Conservation (phyloP, 2,113 vertebrate genomes). For the Pygoscelis antarcticus region DNA sequence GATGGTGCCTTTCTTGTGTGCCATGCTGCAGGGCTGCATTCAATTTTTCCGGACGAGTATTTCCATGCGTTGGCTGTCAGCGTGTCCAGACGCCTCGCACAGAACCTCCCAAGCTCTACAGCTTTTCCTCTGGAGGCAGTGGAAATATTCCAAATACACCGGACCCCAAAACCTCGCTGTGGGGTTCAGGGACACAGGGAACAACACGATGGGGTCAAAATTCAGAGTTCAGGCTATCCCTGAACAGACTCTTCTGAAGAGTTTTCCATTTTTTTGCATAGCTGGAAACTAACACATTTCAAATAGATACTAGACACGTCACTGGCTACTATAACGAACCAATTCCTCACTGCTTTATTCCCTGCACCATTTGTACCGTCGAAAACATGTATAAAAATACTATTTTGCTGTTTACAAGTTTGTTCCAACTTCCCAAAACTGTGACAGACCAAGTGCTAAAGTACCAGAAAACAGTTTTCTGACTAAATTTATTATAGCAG, state of each 20-base stretch:
- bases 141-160: neutral
- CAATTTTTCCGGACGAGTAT: neutral
- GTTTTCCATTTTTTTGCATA: neutral
- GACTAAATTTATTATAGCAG: neutral
- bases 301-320: neutral
- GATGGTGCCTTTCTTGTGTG: neutral
- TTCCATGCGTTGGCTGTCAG: neutral
- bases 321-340: neutral
- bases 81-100: neutral
- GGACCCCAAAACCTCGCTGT: neutral
- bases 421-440: neutral
- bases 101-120: neutral
- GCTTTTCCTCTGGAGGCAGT: neutral
- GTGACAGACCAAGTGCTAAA: neutral
- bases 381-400: neutral
- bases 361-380: neutral
- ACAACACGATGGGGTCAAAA: neutral
- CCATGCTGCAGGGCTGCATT: neutral
- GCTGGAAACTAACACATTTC: neutral
- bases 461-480: neutral
- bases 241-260: neutral
- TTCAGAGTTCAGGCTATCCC: neutral
- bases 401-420: neutral
- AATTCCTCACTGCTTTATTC: neutral
- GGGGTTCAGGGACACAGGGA: neutral